phyloP scores from a whole-genome alignment of 2,797 vertebrate genomes.

The Squalus acanthias region DNA sequence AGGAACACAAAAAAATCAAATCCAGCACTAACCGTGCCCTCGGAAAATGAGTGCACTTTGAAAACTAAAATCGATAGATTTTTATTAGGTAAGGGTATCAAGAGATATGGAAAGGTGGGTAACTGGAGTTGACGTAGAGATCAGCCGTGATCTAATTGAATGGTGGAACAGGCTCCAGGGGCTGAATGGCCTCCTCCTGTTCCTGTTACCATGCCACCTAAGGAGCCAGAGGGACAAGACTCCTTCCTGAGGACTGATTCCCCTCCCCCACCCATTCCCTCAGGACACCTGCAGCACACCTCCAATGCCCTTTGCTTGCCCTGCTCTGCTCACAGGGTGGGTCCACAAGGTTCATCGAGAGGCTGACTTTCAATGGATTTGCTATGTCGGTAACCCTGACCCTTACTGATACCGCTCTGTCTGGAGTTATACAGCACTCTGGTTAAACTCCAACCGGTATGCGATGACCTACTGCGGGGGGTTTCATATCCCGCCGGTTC shows the following conservation, averaged over 20 bases:
- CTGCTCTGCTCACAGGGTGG: not conserved
- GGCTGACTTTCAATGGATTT: not conserved
- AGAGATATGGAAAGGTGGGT: not conserved
- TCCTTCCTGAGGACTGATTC: not conserved
- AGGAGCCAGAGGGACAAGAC: not conserved
- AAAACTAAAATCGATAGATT: not conserved
- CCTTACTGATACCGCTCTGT: not conserved
- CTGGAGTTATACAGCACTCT: not conserved
- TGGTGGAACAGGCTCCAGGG: not conserved
- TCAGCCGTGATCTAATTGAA: not conserved
- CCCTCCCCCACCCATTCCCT: not conserved
- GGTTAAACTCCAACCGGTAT: not conserved
- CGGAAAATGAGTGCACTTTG: not conserved
- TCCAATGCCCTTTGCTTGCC: not conserved
- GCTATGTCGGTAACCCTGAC: not conserved
- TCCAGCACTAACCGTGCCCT: not conserved
- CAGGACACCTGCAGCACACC: not conserved
- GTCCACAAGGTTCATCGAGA: not conserved
- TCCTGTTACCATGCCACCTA: not conserved
- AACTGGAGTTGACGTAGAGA: not conserved
- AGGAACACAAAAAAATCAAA: not conserved
- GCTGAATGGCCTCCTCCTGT: not conserved
- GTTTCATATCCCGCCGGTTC: not conserved
- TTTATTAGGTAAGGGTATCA: not conserved
- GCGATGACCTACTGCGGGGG: not conserved